These are phyloP conservation scores for Tortrix viridana DNA, from an alignment of 2,888 invertebrate species.

Conservation along the genomic window DNA sequence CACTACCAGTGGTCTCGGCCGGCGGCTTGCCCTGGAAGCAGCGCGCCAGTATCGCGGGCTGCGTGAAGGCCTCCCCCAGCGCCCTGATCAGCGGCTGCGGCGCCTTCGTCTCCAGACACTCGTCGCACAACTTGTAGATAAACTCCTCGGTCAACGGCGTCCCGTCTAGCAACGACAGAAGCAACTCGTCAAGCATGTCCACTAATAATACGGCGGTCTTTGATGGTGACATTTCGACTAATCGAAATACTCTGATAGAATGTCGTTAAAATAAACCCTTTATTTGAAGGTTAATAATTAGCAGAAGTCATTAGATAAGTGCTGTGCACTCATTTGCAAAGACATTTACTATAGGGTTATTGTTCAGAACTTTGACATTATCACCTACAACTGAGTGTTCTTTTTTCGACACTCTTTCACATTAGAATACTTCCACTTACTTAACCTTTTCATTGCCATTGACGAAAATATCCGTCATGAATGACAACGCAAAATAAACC, in stretches of 20 bases:
- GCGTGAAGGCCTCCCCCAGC: slow-evolving; percentile 90
- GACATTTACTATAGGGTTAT: too few relatives aligned
- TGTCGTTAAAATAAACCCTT: neutral
- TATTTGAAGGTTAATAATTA: too few relatives aligned
- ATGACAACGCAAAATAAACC: too few relatives aligned
- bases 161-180: slow-evolving; percentile 64
- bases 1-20: slow-evolving; percentile 50
- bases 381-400: too few relatives aligned
- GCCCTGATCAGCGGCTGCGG: slow-evolving; percentile 90
- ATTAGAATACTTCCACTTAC: too few relatives aligned
- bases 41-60: slow-evolving; percentile 85
- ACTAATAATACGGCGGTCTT: slow-evolving; percentile 46
- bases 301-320: too few relatives aligned
- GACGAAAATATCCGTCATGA: too few relatives aligned
- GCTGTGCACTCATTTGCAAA: too few relatives aligned
- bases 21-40: slow-evolving; percentile 85
- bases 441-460: too few relatives aligned
- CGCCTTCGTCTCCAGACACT: slow-evolving; percentile 87
- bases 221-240: neutral
- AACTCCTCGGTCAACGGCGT: slow-evolving; percentile 89
- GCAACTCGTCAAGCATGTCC: slow-evolving; percentile 53
- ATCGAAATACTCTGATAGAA: neutral
- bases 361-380: too few relatives aligned
- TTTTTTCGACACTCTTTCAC: too few relatives aligned
- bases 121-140: slow-evolving; percentile 89